Evolutionary conservation across 2,888 invertebrate genomes (phyloP), one percentile per base, ranked within the genome.

Genomic region (Agrenia bidenticulata): DNA sequence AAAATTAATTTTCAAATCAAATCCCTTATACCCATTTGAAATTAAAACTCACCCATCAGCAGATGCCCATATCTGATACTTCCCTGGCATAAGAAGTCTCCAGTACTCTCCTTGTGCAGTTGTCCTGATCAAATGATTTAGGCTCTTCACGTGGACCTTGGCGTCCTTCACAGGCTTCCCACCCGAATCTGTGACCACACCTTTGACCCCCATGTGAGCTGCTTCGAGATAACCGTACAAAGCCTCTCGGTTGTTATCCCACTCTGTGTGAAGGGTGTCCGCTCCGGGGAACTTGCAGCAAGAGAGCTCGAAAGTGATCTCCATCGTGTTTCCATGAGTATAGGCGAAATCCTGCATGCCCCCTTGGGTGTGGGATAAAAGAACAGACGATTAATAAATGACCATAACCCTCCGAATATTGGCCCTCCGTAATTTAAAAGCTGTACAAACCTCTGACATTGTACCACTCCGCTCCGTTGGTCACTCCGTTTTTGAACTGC

Each of bases 261-360:
- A 99, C 81, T 89, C 90, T 1, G 81, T 78, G 0, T 87, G 84
- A 77, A 98, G 80, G 17, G 85, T 83, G 0, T 80, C 80, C 0
- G 89, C 88, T 0, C 78, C 70, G 0, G 98, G 98, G 80, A 86
- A 98, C 81, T 99, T 99, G 82, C 91, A 91, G 82, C 99, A 99
- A 53, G 94, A 93, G 77, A 99, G 81, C 80, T 99, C 98, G 77
- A 99, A 87, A 0, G 99, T 99, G 63, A 99, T 87, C 80, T 98
- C 98, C 79, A 95, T 92, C 79, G 95, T 93, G 81, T 97, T 97
- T 1, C 93, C 92, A 78, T 90, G 86, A 2, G 92, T 85, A 80
- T 99, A 99, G 82, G 98, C 98, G 83, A 92, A 99, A 81, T 99
- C 98, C 82, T 92, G 92, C 98, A 99, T 98, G 49, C 98, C 98